Conservation (phyloP, 2,113 vertebrate genomes). For the Tiliqua scincoides region DNA sequence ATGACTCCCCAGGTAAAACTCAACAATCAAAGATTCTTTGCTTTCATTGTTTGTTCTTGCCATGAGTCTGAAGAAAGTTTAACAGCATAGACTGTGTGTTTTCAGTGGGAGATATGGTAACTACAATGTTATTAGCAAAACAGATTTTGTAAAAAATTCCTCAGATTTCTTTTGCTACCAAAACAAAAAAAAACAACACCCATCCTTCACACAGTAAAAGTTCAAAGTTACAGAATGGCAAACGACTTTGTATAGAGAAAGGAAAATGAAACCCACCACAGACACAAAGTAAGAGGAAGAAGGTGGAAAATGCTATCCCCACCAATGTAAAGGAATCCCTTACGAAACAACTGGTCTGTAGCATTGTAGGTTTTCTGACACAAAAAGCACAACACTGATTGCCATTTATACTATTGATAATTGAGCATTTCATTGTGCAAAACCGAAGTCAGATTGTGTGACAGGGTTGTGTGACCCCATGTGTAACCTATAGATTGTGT, state of each 20-base stretch:
- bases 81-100: constrained; percentile 1
- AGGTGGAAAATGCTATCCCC: constrained; percentile 33
- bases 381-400: constrained; percentile 43
- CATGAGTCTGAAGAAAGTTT: neutral
- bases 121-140: constrained; percentile 21
- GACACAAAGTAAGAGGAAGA: constrained; percentile 16
- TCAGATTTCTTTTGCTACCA: neutral
- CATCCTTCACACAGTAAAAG: neutral
- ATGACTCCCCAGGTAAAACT: constrained; percentile 85
- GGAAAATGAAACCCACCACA: neutral
- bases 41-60: neutral
- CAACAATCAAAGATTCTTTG: constrained; percentile 16
- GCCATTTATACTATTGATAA: constrained; percentile 34
- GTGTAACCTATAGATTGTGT: too few relatives aligned
- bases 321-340: constrained; percentile 47
- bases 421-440: neutral
- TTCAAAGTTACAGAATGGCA: neutral
- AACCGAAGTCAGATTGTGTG: neutral
- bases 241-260: neutral
- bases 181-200: neutral
- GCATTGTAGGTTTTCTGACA: constrained; percentile 36
- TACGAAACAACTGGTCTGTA: constrained; percentile 50
- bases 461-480: too few relatives aligned
- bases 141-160: neutral
- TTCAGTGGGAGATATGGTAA: constrained; percentile 25